A percentile compares a stretch with the other conserved stretches of the same genome.
These are phyloP conservation scores for Upupa epops DNA, from an alignment of 2,113 vertebrate genomes.

Conservation along the genomic window DNA sequence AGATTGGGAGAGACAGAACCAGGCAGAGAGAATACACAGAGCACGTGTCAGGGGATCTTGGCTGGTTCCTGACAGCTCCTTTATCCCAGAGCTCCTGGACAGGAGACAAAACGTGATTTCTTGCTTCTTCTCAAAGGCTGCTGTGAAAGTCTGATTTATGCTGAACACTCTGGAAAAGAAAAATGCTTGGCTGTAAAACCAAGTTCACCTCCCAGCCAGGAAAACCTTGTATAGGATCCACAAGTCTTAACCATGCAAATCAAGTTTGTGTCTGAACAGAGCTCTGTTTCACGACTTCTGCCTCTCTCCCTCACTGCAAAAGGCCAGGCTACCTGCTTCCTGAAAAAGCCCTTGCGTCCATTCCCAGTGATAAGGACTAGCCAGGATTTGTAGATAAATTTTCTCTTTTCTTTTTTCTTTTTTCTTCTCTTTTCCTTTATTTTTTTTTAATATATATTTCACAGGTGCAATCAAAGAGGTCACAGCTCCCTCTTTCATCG, in stretches of 20 bases:
- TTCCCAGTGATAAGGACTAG: not conserved
- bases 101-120: conserved; percentile 46
- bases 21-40: not conserved
- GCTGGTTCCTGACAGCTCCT: conserved; percentile 14
- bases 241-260: conserved; percentile 55
- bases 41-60: not conserved
- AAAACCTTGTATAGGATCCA: conserved; percentile 45
- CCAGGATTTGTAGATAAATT: not conserved
- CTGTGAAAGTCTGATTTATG: conserved; percentile 65
- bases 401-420: too few species aligned
- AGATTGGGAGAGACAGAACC: not conserved
- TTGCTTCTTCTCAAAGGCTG: conserved; percentile 38
- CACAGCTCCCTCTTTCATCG: not conserved
- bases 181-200: conserved; percentile 43
- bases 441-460: not conserved
- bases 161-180: conserved; percentile 25
- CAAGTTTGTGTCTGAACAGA: conserved; percentile 12
- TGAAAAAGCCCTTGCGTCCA: not conserved
- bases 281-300: conserved; percentile 14
- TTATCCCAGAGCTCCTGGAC: conserved; percentile 51
- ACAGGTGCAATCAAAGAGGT: not conserved
- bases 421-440: too few species aligned
- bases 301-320: not conserved
- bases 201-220: conserved; percentile 40
- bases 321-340: not conserved